A percentile compares a stretch with the other conserved stretches of the same genome.
Conservation (phyloP, 2,888 invertebrate genomes). For the Nomada fucata region DNA sequence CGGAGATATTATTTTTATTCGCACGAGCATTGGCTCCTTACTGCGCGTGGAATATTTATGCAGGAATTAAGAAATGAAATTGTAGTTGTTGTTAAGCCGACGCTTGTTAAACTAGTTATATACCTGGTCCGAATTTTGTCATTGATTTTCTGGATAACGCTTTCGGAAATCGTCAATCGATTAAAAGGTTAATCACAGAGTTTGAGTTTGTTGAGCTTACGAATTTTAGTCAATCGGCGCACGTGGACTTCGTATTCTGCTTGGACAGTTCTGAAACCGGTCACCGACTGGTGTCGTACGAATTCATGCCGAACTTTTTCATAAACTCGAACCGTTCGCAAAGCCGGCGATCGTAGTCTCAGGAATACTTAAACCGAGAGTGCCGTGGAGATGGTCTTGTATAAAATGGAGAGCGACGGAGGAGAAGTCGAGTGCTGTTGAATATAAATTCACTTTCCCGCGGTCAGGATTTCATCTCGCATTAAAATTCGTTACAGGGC, state of each 20-base stretch:
- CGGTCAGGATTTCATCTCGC: constrained; percentile 35
- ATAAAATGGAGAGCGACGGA: constrained; percentile 54
- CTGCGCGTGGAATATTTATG: too few relatives aligned
- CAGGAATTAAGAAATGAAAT: too few relatives aligned
- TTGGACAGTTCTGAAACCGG: background rate
- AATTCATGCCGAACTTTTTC: background rate
- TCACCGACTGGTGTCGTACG: background rate
- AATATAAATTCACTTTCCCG: constrained; percentile 53
- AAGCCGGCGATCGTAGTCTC: constrained; percentile 33
- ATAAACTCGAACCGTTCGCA: constrained; percentile 17
- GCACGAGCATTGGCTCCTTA: too few relatives aligned
- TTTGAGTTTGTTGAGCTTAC: too few relatives aligned
- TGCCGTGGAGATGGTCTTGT: background rate
- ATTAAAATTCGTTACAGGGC: constrained; percentile 40
- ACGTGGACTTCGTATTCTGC: background rate
- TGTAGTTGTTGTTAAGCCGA: too few relatives aligned
- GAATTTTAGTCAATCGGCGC: background rate
- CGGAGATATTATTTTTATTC: too few relatives aligned
- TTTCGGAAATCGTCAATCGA: too few relatives aligned
- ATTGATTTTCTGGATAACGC: too few relatives aligned
- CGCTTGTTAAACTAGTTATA: too few relatives aligned
- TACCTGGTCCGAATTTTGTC: too few relatives aligned
- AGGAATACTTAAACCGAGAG: background rate
- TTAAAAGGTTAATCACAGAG: too few relatives aligned
- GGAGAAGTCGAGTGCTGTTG: constrained; percentile 29